Evolutionary conservation across 2,888 invertebrate genomes (phyloP).

Genomic region (Auanema sp.): DNA sequence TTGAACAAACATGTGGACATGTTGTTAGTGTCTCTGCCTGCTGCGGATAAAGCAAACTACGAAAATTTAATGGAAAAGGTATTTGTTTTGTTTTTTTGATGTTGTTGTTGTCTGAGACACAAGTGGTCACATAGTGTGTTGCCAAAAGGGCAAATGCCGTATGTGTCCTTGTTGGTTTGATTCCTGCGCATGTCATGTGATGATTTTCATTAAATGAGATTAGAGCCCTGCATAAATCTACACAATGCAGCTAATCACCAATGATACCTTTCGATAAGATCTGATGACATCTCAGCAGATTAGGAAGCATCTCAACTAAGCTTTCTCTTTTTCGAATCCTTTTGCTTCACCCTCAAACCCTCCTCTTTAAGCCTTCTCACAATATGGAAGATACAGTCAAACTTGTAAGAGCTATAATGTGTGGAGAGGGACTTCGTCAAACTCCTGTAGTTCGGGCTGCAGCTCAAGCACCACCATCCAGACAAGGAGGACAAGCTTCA

Average conservation of each 20-base stretch:
- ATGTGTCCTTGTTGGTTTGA: not conserved
- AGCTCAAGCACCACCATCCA: not conserved
- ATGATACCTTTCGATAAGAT: constrained; percentile 20
- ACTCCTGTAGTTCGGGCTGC: constrained; percentile 1
- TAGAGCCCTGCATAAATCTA: constrained; percentile 8
- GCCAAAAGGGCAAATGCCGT: not conserved
- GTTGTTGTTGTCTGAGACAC: not conserved
- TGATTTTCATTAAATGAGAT: not conserved
- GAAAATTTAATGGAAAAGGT: constrained; percentile 30
- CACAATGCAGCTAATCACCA: constrained; percentile 13
- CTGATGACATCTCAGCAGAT: constrained; percentile 12
- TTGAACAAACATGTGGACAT: constrained; percentile 55
- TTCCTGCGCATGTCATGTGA: not conserved
- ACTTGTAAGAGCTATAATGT: constrained; percentile 41
- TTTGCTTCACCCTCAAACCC: not conserved
- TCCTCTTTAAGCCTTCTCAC: constrained; percentile 36
- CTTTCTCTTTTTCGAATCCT: not conserved
- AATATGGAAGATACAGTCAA: constrained; percentile 38
- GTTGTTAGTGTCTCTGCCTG: constrained; percentile 25
- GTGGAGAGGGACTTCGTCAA: constrained; percentile 38
- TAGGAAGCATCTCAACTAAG: not conserved
- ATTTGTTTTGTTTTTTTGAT: not conserved
- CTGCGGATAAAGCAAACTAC: constrained; percentile 23
- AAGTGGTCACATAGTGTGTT: not conserved
- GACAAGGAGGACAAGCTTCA: too few species aligned